Evolutionary conservation across 1,140 invertebrate species (phyloP), one percentile per base, ranked within the genome.

Genomic region (Scaptomyza pallida): DNA sequence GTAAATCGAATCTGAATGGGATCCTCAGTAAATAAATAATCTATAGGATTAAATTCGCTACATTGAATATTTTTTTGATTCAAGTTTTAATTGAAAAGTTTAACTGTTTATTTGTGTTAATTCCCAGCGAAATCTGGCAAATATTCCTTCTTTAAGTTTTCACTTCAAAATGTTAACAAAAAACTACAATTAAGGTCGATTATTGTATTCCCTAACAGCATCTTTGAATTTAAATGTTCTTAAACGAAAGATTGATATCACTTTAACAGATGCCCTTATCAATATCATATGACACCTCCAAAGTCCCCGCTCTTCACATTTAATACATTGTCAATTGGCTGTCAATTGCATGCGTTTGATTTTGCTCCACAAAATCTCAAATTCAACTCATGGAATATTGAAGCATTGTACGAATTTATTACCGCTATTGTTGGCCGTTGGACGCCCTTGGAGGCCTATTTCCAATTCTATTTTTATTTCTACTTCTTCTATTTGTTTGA

Each of bases 351-450:
- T 47, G 65, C 40, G 41, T 41, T 60, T 33, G 40, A 41, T 33
- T 26, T 26, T 1, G 3, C 2, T 47, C n/a, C n/a, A n/a, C 15
- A 52, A 52, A 59, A 59, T 60, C 63, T 4, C 2, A 21, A 52
- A 50, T 19, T 56, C 40, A 44, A 19, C 40, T 59, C 26, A 40
- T 30, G 26, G 16, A 60, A 40, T 15, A 8, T 16, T 33, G 13
- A 10, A 5, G 45, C 26, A 59, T 60, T 72, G 48, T 35, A 55
- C 33, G 43, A 15, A 55, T 70, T 63, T 55, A 63, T 50, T 55
- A 10, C 33, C 69, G 35, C 40, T 45, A 35, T 60, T 52, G 55
- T 41, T 59, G 23, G n/a, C 30, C 15, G 26, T 30, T 30, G 3
- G 2, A 1, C 33, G 52, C 54, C 63, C 44, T 43, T 41, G 23